phyloP scores from a whole-genome alignment of 1,140 invertebrate genomes.

The Drosophila bocqueti region DNA sequence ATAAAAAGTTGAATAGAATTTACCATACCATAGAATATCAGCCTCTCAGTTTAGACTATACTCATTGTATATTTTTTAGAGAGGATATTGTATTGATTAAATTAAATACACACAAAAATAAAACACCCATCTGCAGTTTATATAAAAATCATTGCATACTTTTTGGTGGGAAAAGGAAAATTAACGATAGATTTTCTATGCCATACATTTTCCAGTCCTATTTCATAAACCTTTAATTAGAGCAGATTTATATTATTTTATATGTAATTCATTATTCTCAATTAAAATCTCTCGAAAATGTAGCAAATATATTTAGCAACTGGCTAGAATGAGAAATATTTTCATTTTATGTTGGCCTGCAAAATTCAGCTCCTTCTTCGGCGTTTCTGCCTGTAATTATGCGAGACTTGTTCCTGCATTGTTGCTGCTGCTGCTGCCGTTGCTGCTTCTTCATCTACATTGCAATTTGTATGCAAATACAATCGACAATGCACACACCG shows the following conservation, averaged over 20 bases:
- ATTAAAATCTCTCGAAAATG: slow-evolving; percentile 2
- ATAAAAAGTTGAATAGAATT: too few species aligned
- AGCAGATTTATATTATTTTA: not conserved
- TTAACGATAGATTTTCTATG: too few species aligned
- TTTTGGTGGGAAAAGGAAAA: not conserved
- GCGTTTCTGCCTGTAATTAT: slow-evolving; percentile 62
- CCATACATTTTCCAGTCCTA: not conserved
- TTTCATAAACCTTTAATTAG: not conserved
- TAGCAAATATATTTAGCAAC: slow-evolving; percentile 16
- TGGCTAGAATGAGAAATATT: slow-evolving; percentile 16
- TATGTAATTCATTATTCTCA: not conserved
- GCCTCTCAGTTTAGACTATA: too few species aligned
- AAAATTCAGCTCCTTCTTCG: slow-evolving; percentile 42
- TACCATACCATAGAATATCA: too few species aligned
- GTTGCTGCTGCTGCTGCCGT: slow-evolving; percentile 33
- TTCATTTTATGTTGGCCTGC: slow-evolving; percentile 47
- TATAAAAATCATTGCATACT: not conserved
- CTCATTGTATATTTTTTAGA: not conserved
- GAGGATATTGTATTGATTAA: not conserved
- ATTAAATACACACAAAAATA: too few species aligned
- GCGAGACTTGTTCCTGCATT: slow-evolving; percentile 56
- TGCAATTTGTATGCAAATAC: slow-evolving; percentile 83
- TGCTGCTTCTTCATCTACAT: slow-evolving; percentile 74
- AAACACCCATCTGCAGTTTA: not conserved
- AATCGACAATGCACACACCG: slow-evolving; percentile 68